Percentiles rank a stretch among this genome's conserved stretches.
These are phyloP conservation scores for Thermophis baileyi DNA, from an alignment of 2,113 vertebrate species.

Conservation along the genomic window DNA sequence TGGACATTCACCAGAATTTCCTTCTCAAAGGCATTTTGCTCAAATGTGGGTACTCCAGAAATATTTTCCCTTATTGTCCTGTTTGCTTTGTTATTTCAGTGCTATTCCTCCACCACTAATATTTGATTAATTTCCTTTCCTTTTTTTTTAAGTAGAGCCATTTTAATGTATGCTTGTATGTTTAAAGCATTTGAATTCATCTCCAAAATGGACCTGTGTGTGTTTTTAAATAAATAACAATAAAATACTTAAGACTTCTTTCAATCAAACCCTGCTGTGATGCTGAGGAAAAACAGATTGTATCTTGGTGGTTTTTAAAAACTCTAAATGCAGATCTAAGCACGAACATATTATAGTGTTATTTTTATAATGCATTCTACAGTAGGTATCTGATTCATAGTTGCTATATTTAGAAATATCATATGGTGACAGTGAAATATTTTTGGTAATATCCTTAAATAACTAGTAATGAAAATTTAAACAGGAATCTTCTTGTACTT, in stretches of 20 bases:
- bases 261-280: background rate
- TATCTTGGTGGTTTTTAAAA: background rate
- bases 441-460: slow-evolving; percentile 38
- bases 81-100: background rate
- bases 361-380: slow-evolving; percentile 26
- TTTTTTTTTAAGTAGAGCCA: background rate
- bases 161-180: background rate
- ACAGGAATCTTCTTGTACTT: slow-evolving; percentile 24
- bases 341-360: slow-evolving; percentile 1
- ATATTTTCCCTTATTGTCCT: background rate
- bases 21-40: background rate
- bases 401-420: slow-evolving; percentile 21
- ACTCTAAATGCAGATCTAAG: background rate
- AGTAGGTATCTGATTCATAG: slow-evolving; percentile 38
- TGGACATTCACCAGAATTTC: background rate
- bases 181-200: background rate
- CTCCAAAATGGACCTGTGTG: background rate
- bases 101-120: background rate
- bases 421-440: slow-evolving; percentile 42
- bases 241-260: background rate
- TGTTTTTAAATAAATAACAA: slow-evolving; percentile 1
- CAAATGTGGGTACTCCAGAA: background rate
- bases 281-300: background rate
- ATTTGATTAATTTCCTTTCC: background rate
- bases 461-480: slow-evolving; percentile 43